Evolutionary conservation across 2,113 vertebrate genomes (phyloP).

Genomic region (Proteles cristata): DNA sequence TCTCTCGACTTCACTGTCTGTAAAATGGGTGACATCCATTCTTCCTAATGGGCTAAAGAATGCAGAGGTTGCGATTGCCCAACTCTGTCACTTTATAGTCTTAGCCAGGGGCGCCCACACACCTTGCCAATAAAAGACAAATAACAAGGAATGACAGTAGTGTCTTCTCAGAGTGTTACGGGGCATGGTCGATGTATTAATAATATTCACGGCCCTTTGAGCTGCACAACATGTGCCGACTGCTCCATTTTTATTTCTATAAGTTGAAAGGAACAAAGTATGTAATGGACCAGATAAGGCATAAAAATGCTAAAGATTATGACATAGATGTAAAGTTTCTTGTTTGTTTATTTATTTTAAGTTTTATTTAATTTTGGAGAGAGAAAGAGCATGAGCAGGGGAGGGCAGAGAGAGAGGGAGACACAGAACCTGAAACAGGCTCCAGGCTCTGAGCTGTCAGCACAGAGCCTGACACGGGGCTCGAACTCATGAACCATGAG

Average conservation of each 20-base stretch:
- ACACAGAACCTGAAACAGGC: too few relatives aligned
- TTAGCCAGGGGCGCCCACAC: neutral
- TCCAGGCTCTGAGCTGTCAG: too few relatives aligned
- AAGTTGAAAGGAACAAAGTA: neutral
- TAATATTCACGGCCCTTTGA: neutral
- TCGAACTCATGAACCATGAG: too few relatives aligned
- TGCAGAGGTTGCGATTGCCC: neutral
- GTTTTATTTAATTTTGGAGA: too few relatives aligned
- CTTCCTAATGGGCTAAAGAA: neutral
- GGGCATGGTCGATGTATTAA: too few relatives aligned
- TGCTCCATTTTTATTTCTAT: neutral
- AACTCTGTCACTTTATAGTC: neutral
- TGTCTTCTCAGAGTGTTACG: neutral
- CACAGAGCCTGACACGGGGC: too few relatives aligned
- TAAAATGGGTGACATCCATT: neutral
- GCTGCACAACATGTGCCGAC: too few relatives aligned
- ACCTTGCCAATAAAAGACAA: neutral
- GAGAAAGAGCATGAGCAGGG: too few relatives aligned
- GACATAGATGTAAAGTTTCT: neutral
- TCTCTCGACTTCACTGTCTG: neutral
- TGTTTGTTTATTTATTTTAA: too few relatives aligned
- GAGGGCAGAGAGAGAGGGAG: too few relatives aligned
- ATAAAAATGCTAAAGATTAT: neutral
- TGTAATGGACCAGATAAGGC: neutral
- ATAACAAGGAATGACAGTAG: accelerated